These are phyloP conservation scores for Galaxias olidus DNA, from an alignment of 2,797 vertebrate genomes.

Conservation along the genomic window DNA sequence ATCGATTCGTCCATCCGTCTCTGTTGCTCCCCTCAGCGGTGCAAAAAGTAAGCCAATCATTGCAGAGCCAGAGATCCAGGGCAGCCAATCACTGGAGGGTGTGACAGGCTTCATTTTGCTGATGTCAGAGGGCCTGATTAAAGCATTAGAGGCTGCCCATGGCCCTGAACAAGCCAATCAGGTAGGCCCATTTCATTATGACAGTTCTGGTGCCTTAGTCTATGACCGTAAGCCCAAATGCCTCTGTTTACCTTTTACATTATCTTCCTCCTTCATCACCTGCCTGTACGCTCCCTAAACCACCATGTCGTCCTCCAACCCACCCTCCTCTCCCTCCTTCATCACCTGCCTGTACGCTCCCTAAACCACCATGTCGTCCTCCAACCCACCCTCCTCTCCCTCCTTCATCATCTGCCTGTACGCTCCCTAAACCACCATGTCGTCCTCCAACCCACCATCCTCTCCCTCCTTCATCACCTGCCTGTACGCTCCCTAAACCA, in stretches of 20 bases:
- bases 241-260: neutral
- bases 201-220: no score
- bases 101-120: conserved; percentile 93
- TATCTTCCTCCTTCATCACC: neutral
- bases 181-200: conserved; percentile 77
- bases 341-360: neutral
- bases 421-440: no score
- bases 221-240: no score
- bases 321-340: neutral
- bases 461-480: neutral
- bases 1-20: neutral
- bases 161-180: conserved; percentile 96
- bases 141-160: conserved; percentile 91
- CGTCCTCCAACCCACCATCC: neutral
- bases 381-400: neutral
- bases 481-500: neutral
- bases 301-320: no score
- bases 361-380: no score
- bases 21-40: conserved; percentile 60
- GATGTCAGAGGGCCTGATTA: conserved; percentile 96
- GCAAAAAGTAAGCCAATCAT: conserved; percentile 91
- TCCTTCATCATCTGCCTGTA: neutral
- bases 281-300: neutral
- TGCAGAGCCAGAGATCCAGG: conserved; percentile 91
- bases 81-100: conserved; percentile 84